Conservation (phyloP, 2,113 vertebrate species). For the Poeciliopsis retropinna region DNA sequence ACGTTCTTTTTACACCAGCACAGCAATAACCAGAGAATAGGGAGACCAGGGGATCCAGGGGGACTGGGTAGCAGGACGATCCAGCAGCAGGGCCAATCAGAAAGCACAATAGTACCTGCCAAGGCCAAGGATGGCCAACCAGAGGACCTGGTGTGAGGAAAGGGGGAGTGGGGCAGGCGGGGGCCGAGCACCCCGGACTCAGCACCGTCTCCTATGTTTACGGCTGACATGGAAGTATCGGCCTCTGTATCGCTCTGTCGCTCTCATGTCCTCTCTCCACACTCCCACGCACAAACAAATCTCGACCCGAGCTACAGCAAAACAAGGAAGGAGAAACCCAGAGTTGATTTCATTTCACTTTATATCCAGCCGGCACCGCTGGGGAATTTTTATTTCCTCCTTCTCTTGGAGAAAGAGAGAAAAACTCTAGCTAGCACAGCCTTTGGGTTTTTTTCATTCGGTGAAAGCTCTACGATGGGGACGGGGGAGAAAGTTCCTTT, state of each 20-base stretch:
- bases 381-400: constrained; percentile 31
- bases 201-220: constrained; percentile 39
- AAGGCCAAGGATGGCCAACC: constrained; percentile 87
- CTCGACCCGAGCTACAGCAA: constrained; percentile 57
- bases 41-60: constrained; percentile 36
- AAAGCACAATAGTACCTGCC: constrained; percentile 90
- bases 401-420: constrained; percentile 77
- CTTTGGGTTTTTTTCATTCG: constrained; percentile 24
- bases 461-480: constrained; percentile 37
- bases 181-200: constrained; percentile 33
- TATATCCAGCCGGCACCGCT: constrained; percentile 68
- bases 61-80: constrained; percentile 81
- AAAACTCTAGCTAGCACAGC: constrained; percentile 66
- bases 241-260: constrained; percentile 34
- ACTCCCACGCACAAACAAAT: constrained; percentile 80
- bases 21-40: constrained; percentile 80
- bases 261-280: constrained; percentile 56
- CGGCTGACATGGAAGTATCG: constrained; percentile 40
- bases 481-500: constrained; percentile 59
- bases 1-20: constrained; percentile 95
- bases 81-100: constrained; percentile 86
- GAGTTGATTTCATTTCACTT: constrained; percentile 83
- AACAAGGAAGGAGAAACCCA: constrained; percentile 72
- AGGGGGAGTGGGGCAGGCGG: constrained; percentile 9
- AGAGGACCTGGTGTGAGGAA: constrained; percentile 86